Conservation (phyloP, 2,113 vertebrate genomes). For the Ictidomys tridecemlineatus region DNA sequence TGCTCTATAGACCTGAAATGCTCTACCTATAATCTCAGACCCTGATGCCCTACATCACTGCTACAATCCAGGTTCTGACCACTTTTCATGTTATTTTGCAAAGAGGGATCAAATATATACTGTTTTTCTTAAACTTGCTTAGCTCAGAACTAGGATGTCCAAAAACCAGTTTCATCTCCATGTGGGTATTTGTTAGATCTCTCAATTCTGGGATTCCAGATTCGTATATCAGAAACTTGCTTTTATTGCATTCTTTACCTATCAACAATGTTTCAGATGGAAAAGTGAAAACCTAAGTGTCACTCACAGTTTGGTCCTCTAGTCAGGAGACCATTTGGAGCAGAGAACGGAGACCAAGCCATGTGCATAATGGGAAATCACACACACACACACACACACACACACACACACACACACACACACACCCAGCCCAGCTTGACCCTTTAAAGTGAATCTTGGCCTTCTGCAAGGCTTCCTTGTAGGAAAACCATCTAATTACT, state of each 20-base stretch:
- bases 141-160: background rate
- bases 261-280: background rate
- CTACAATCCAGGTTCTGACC: background rate
- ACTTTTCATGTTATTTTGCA: background rate
- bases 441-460: background rate
- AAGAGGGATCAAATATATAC: background rate
- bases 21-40: background rate
- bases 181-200: background rate
- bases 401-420: no score
- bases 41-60: background rate
- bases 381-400: no score
- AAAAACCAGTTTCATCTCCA: background rate
- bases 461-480: background rate
- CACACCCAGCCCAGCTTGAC: background rate
- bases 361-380: background rate
- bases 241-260: background rate
- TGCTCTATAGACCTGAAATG: background rate
- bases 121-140: conserved; percentile 4
- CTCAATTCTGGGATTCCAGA: background rate
- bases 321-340: background rate
- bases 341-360: background rate
- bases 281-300: background rate
- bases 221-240: background rate
- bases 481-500: background rate
- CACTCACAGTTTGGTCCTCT: no score